Evolutionary conservation across 2,888 invertebrate species (phyloP), one percentile per base, ranked within the genome.

Genomic region (Elmis aenea): DNA sequence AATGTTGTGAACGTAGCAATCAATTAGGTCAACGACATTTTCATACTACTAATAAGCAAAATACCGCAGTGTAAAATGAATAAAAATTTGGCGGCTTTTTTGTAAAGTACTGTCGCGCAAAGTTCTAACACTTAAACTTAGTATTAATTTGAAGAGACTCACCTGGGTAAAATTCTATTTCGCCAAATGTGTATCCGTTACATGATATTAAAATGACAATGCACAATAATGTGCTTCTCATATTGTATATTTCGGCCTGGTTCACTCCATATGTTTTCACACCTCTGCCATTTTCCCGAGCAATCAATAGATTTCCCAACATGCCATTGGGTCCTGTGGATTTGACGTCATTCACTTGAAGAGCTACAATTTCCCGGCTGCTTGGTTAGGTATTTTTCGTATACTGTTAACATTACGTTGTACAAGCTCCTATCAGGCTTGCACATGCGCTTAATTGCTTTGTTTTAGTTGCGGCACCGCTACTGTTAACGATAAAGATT

Each of bases 231-330:
- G 55, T 44, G 52, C 55, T 56, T 59, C 55, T 64, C 63, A 64
- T 66, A 54, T 57, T 63, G 59, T 51, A 52, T 26, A 27, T 21
- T 42, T 42, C 47, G 51, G 45, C 42, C 42, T 42, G 54, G 45
- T 55, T 60, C 53, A 61, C 55, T 60, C 64, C 64, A 67, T 67
- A 66, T 66, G 66, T 60, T 66, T 57, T 59, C 57, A 57, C 54
- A 51, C 47, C 44, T 54, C 58, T 52, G 61, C 64, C 64, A 65
- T 64, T 52, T 64, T 64, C 51, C 46, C 48, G 30, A 55, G 46
- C 49, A 58, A 64, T 66, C 65, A 61, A 65, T 65, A 64, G 43
- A 49, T 46, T 52, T 47, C 55, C 54, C 48, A 45, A 51, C 54
- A 53, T 59, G 55, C 61, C 57, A 65, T 64, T 61, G 64, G 61